Base-by-base conservation (phyloP, 1,140 invertebrate species). In the Drosophila grimshawi region DNA sequence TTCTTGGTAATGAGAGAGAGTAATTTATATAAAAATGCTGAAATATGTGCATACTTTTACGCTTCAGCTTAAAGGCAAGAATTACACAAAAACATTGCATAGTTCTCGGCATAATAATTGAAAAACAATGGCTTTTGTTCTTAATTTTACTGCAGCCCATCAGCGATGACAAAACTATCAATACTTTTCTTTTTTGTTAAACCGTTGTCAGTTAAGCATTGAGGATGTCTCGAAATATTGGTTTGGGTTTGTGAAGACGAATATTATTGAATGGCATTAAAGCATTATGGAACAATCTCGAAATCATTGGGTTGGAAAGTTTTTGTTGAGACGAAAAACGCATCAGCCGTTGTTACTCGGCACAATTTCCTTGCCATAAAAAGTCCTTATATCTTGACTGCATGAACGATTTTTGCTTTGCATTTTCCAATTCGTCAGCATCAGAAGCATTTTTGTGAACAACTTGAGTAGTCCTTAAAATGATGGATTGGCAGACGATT, bases 221-320 rank as follows among this genome's bases (percentile, higher is more conserved):
- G 39, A 1, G 39, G 39, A 43, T 43, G n/a, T 43, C 3, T 43
- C 4, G 39, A 43, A 8, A n/a, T n/a, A 6, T n/a, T 43, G 39
- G 10, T 43, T 43, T 43, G 1, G 10, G 10, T 8, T n/a, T 43
- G 39, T n/a, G 4, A 4, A 43, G 10, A 39, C 37, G 7, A 43
- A 43, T n/a, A n/a, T 43, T 43, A 43, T 43, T 43, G 39, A 43
- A n/a, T 43, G 39, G 10, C 39, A 43, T 43, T 43, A 8, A 43
- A 43, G 39, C 39, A 43, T 43, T 43, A 43, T 43, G 39, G 39
- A 43, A n/a, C 3, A 8, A 43, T 43, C 39, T 43, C 39, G 10
- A 43, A 43, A 43, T 43, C 39, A 43, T 43, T 10, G 39, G n/a
- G 3, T 43, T 43, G 39, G 10, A 43, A 43, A 43, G 39, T 43